These are phyloP conservation scores for Brienomyrus longianalis DNA, from an alignment of 2,113 vertebrate species.

Conservation along the genomic window DNA sequence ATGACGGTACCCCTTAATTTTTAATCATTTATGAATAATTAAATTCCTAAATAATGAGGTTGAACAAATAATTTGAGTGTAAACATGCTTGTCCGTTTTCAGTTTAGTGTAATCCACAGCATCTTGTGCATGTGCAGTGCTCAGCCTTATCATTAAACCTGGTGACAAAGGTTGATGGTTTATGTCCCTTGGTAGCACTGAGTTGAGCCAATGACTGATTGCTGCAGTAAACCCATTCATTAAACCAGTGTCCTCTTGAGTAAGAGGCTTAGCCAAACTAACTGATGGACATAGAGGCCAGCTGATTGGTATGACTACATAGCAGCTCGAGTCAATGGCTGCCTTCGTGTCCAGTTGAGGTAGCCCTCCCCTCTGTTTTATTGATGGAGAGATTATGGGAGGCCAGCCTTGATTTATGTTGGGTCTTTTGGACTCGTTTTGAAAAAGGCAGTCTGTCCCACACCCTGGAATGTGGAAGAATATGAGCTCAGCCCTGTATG, in stretches of 20 bases:
- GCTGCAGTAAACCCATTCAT: not conserved
- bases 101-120: not conserved
- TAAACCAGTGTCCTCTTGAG: not conserved
- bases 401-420: conserved; percentile 3
- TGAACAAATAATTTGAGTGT: not conserved
- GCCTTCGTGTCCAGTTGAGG: not conserved
- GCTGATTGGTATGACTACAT: not conserved
- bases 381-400: conserved; percentile 12
- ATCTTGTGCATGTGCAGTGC: not conserved
- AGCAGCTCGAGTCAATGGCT: not conserved
- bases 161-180: not conserved
- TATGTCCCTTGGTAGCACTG: not conserved
- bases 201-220: not conserved
- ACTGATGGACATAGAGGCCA: not conserved
- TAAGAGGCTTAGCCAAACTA: not conserved
- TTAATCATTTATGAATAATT: not conserved
- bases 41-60: not conserved
- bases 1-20: not conserved
- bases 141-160: not conserved
- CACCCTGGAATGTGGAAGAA: not conserved
- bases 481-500: not conserved
- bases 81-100: not conserved
- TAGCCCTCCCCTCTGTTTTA: not conserved
- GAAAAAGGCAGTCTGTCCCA: not conserved
- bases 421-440: not conserved